phyloP scores from a whole-genome alignment of 30 jellyfish, hydroid and myxozoan species.

The Cassiopea andromeda region DNA sequence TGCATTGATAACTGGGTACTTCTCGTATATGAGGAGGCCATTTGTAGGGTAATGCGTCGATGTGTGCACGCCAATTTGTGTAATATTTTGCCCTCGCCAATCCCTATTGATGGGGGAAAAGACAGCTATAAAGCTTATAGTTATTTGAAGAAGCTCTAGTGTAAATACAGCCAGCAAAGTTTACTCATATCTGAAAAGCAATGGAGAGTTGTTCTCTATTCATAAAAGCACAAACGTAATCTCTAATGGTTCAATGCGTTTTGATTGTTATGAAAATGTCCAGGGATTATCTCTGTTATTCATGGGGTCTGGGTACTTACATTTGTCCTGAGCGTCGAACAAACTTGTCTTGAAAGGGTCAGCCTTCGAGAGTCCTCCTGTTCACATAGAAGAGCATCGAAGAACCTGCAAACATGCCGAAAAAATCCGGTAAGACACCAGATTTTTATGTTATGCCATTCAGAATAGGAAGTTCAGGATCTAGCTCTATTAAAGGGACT shows the following conservation, averaged over 20 bases:
- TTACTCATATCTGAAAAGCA: slow-evolving; percentile 64
- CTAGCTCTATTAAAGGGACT: background rate
- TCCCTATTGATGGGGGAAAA: slow-evolving; percentile 7
- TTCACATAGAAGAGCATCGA: slow-evolving; percentile 31
- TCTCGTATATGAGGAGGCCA: slow-evolving; percentile 33
- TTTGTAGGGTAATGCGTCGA: slow-evolving; percentile 48
- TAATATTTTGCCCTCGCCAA: slow-evolving; percentile 1
- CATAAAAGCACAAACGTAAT: slow-evolving; percentile 72
- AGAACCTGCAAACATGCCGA: slow-evolving; percentile 69
- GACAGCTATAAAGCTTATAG: background rate
- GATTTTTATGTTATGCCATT: background rate
- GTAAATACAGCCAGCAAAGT: slow-evolving; percentile 79
- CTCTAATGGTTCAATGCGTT: slow-evolving; percentile 71
- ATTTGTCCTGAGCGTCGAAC: slow-evolving; percentile 29
- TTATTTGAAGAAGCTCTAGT: slow-evolving; percentile 45
- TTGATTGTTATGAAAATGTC: slow-evolving; percentile 70
- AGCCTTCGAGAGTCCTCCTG: slow-evolving; percentile 64
- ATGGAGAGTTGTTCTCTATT: slow-evolving; percentile 65
- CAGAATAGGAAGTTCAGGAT: background rate
- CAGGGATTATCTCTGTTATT: slow-evolving; percentile 59
- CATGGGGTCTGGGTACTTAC: slow-evolving; percentile 71
- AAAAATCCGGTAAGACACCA: slow-evolving; percentile 70
- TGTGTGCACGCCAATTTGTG: background rate
- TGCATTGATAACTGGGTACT: slow-evolving; percentile 18
- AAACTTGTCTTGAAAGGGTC: slow-evolving; percentile 67